Evolutionary conservation across 2,888 invertebrate genomes (phyloP), one percentile per base, ranked within the genome.

Genomic region (Hyalella azteca): DNA sequence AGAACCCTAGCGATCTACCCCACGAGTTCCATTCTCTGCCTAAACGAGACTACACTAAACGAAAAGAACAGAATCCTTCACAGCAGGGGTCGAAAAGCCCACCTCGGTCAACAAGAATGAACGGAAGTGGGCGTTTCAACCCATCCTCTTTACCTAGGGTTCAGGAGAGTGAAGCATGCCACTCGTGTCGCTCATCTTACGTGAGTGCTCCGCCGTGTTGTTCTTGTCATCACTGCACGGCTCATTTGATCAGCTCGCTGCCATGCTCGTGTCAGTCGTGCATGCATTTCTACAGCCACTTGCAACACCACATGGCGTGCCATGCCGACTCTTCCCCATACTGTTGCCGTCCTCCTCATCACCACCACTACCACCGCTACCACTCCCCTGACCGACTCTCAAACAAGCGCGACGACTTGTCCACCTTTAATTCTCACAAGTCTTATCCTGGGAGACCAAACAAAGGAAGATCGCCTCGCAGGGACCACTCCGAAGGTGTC

Each of bases 351-450:
- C 41, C 48, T 40, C 81, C 66, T 15, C 73, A 79, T 45, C 66
- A 73, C 40, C 79, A 79, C 79, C 79, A 78, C 29, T 39, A 48
- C 45, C 77, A 49, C 49, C 45, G 26, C 59, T 77, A 66, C 36
- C 66, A 19, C 19, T 66, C 66, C 15, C 60, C 80, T 22, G 49
- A 50, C n/a, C 48, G 29, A 1, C 78, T 13, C 32, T 5, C 40
- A 22, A 22, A 22, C 48, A 75, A 32, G 26, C 78, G 32, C 3
- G 73, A 50, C n/a, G 32, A 29, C 36, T 81, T 79, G 36, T 73
- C 59, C 29, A 82, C 84, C 73, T 84, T 82, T 77, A 78, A 82
- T 77, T 82, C 84, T 22, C 82, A 82, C 78, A 66, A 73, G 15
- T 78, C 50, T 29, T 82, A 84, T 54, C 78, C 78, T 32, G 73